Base-by-base conservation (phyloP, 2,113 vertebrate species). In the Turnix velox region DNA sequence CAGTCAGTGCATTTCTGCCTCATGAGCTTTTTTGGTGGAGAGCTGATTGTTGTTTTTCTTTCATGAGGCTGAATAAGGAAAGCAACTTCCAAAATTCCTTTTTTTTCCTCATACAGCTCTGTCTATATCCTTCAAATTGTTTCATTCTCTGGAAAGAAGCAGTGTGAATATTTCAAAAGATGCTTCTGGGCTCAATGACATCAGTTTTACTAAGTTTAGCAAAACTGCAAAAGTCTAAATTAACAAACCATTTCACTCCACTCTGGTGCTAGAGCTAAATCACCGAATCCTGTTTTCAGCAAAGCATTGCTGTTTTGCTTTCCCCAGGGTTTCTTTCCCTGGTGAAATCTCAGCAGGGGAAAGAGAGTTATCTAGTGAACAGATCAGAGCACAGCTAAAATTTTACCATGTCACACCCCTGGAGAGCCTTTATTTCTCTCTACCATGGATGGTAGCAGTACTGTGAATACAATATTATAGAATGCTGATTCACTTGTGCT, bases 151-250 rank as follows among this genome's bases (percentile, higher is more conserved):
- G 76, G 71, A 42, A 65, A 61, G 76, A 61, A 92, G 46, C 18
- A 7, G 35, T 55, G 18, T 61, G 18, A 80, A 49, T 88, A 43
- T 95, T 90, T 90, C 86, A 84, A 71, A 68, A 81, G 43, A 35
- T 69, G 63, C 16, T 94, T 90, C 87, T 93, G 68, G 57, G 76
- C 80, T 88, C 7, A 14, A 35, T 92, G 84, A 88, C 79, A 84
- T 92, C 82, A 86, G 46, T 88, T 93, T 84, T 86, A 92, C 88
- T 88, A 87, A 86, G 59, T 92, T 94, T 88, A 92, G 80, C 49
- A 66, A 65, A 90, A 74, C 80, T 71, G 72, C 55, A 93, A 30
- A 86, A 77, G 43, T 81, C 87, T 88, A 63, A 95, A 93, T 93
- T 84, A 92, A 69, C 57, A 84, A 88, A 46, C 35, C 20, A 20